Base-by-base conservation (phyloP, 2,113 vertebrate species). In the Osmerus eperlanus region DNA sequence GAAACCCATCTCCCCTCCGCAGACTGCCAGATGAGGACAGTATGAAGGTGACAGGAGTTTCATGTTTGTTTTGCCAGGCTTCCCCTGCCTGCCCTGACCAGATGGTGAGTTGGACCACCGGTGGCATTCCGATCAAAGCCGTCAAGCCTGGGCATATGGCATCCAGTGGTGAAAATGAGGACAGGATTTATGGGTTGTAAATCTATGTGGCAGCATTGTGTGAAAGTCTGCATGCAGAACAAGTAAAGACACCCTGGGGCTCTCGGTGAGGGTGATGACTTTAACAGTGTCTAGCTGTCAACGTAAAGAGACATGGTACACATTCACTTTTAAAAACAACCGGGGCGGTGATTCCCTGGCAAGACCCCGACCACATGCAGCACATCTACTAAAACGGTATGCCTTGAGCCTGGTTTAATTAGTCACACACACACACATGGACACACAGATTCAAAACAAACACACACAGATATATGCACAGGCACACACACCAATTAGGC, bases 71-170 rank as follows among this genome's bases (percentile, higher is more conserved):
- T 72, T 58, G 70, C 69, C 67, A 13, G 29, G 68, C 58, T 58
- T 65, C 54, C 70, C 41, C 18, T 12, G 18, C 58, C 9, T 21
- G 58, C 19, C 19, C 19, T 56, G 64, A 81, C 70, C 83, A 82
- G 79, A 78, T 84, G 84, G 79, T 63, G 67, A 68, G 71, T 59
- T 84, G 81, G 75, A 81, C 71, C 71, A 21, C 63, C 73, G 67
- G 68, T 74, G 71, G 29, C 65, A 67, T 29, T 23, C 77, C 76
- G 71, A 21, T 72, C 68, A 55, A 9, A 68, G 70, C 36, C 41
- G 61, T 23, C 53, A 29, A 60, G 53, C 63, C 64, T 58, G 67
- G 51, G 68, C 67, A 76, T 71, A 74, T 67, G 75, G 66, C 54
- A 6, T 41, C 70, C 53, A 2, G 6, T 36, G 63, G 28, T 32